phyloP scores from a whole-genome alignment of 2,888 invertebrate genomes.

The Venusia cambrica region DNA sequence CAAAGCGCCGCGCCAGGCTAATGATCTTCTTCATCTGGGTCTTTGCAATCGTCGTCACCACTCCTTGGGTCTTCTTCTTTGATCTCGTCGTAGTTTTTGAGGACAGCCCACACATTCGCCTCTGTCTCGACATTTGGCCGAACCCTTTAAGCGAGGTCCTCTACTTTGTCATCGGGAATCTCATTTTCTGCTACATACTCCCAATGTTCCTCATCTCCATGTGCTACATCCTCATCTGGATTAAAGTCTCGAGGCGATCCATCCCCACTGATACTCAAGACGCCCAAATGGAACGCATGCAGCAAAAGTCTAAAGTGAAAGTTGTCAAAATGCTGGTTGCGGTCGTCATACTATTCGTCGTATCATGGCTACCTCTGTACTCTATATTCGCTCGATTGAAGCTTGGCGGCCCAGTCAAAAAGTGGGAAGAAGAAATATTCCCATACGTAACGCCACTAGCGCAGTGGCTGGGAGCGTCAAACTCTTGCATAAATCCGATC shows the following conservation, averaged over 20 bases:
- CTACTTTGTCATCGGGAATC: constrained; percentile 94
- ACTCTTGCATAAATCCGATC: constrained; percentile 97
- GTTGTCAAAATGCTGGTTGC: constrained; percentile 97
- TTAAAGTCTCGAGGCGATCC: constrained; percentile 92
- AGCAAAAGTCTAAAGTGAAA: constrained; percentile 96
- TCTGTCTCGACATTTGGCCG: constrained; percentile 94
- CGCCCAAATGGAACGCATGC: constrained; percentile 94
- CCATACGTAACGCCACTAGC: constrained; percentile 92
- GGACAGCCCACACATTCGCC: constrained; percentile 87
- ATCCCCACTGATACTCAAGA: constrained; percentile 96
- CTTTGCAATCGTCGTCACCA: constrained; percentile 90
- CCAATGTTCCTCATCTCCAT: constrained; percentile 95
- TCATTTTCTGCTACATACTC: constrained; percentile 93
- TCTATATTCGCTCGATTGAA: constrained; percentile 93
- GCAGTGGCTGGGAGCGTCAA: constrained; percentile 95
- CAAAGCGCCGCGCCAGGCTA: constrained; percentile 91
- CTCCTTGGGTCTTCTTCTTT: constrained; percentile 96
- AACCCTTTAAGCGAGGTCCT: constrained; percentile 89
- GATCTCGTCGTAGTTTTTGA: constrained; percentile 88
- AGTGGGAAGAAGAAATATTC: constrained; percentile 90
- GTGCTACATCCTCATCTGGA: constrained; percentile 96
- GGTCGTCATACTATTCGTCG: constrained; percentile 94
- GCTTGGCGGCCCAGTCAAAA: constrained; percentile 86
- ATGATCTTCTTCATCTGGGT: constrained; percentile 96
- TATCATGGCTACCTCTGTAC: constrained; percentile 96